Evolutionary conservation across 2,797 vertebrate species (phyloP).

Genomic region (Hippoglossus hippoglossus): DNA sequence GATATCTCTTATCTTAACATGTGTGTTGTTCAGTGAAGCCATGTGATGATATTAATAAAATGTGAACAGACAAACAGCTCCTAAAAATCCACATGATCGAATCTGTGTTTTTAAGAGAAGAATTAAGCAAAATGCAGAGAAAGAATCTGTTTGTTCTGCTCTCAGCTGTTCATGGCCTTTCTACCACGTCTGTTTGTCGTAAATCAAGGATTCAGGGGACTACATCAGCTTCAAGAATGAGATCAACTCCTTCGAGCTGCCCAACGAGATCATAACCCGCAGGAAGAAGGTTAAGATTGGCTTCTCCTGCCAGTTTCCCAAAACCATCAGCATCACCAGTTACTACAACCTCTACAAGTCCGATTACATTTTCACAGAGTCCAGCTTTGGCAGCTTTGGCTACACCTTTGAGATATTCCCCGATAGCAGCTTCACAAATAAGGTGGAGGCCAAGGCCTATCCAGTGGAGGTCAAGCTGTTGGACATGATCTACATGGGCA

Average conservation of each 20-base stretch:
- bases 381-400: conserved; percentile 79
- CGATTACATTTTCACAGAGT: conserved; percentile 80
- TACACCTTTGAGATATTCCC: conserved; percentile 75
- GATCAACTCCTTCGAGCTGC: conserved; percentile 71
- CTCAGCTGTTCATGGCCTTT: background rate
- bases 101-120: background rate
- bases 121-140: too few relatives aligned
- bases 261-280: conserved; percentile 64
- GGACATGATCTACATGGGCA: conserved; percentile 76
- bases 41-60: too few relatives aligned
- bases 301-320: conserved; percentile 79
- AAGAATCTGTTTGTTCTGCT: too few relatives aligned
- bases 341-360: conserved; percentile 66
- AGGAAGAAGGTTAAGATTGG: conserved; percentile 57
- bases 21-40: too few relatives aligned
- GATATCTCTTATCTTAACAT: too few relatives aligned
- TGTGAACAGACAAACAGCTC: too few relatives aligned
- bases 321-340: conserved; percentile 66
- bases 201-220: conserved; percentile 73
- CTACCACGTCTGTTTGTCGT: background rate
- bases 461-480: conserved; percentile 78
- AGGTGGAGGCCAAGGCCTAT: conserved; percentile 60
- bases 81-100: background rate
- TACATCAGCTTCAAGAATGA: conserved; percentile 74
- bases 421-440: conserved; percentile 56